Percentiles rank a stretch among this genome's conserved stretches.
Conservation (phyloP, 2,113 vertebrate genomes). For the Corvus moneduloides region DNA sequence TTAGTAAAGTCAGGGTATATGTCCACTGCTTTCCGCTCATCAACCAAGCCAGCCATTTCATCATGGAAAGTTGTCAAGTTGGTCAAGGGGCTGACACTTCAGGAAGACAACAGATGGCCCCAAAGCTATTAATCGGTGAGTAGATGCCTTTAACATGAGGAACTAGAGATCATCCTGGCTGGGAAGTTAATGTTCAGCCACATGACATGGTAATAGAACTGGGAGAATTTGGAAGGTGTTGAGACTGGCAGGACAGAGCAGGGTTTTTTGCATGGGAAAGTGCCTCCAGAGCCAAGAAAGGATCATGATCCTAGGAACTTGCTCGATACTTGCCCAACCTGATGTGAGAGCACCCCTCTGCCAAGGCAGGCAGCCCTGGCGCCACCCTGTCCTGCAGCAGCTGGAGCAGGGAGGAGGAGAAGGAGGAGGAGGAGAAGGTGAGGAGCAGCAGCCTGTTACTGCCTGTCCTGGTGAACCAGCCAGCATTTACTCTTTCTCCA, state of each 20-base stretch:
- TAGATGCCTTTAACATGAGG: background rate
- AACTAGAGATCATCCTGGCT: background rate
- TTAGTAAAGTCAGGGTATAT: background rate
- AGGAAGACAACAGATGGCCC: background rate
- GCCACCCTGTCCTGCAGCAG: conserved; percentile 20
- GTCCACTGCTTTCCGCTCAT: background rate
- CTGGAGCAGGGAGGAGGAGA: background rate
- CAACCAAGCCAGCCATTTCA: background rate
- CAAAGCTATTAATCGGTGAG: background rate
- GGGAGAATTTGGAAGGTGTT: conserved; percentile 4
- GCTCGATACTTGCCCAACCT: conserved; percentile 14
- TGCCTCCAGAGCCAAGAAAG: conserved; percentile 38
- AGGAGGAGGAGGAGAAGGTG: background rate
- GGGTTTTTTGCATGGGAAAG: conserved; percentile 31
- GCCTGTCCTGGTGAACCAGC: conserved; percentile 4
- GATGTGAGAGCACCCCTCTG: conserved; percentile 11
- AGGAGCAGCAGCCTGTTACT: conserved; percentile 6
- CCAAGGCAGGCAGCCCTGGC: conserved; percentile 18
- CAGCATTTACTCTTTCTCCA: background rate
- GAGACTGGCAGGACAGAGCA: background rate
- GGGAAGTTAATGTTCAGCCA: background rate
- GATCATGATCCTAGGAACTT: conserved; percentile 10
- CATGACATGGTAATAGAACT: background rate
- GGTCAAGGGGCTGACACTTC: background rate
- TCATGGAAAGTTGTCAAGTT: background rate